Evolutionary conservation across 2,113 vertebrate species (phyloP).

Genomic region (Burhinus oedicnemus): DNA sequence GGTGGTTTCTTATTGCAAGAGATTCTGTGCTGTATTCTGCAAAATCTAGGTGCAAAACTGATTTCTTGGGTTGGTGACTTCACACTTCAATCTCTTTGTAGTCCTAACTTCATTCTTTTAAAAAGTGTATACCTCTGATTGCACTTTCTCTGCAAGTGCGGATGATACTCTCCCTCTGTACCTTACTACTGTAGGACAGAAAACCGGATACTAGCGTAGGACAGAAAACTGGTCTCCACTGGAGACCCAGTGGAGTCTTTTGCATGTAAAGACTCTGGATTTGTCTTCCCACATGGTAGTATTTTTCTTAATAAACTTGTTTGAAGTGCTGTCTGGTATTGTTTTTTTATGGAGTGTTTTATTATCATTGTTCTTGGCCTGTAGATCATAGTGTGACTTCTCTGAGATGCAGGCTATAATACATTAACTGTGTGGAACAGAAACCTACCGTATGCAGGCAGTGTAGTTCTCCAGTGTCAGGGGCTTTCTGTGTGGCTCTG

Average conservation of each 20-base stretch:
- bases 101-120: background rate
- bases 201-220: background rate
- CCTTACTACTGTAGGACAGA: background rate
- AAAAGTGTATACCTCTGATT: background rate
- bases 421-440: background rate
- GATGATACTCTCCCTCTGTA: background rate
- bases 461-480: background rate
- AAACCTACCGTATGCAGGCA: background rate
- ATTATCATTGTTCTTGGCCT: constrained; percentile 11
- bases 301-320: constrained; percentile 44
- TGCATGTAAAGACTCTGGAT: background rate
- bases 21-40: background rate
- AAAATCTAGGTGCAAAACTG: background rate
- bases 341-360: constrained; percentile 29
- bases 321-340: constrained; percentile 36
- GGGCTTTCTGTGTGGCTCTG: background rate
- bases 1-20: background rate
- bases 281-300: background rate
- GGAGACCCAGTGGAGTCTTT: background rate
- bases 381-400: constrained; percentile 1
- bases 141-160: background rate
- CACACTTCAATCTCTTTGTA: background rate
- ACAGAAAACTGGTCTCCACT: background rate
- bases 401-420: background rate
- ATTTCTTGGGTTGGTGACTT: background rate